phyloP scores from a whole-genome alignment of 2,113 vertebrate species.

The Isichthys henryi region DNA sequence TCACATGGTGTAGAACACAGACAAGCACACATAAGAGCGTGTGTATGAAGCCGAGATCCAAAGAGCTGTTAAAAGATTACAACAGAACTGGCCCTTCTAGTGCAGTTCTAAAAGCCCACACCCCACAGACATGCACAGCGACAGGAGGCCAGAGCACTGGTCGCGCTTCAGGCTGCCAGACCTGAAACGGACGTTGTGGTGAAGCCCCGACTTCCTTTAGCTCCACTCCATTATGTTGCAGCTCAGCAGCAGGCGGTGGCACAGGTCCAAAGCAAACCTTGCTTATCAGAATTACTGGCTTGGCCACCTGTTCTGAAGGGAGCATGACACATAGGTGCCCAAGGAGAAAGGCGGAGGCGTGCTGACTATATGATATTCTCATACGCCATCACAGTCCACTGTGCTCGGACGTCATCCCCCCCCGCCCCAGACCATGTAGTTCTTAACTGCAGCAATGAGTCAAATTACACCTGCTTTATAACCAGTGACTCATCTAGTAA shows the following conservation, averaged over 20 bases:
- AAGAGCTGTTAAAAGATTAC: neutral
- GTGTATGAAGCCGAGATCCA: neutral
- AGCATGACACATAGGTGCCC: neutral
- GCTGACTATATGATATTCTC: neutral
- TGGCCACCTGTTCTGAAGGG: neutral
- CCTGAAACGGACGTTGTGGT: neutral
- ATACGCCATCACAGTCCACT: neutral
- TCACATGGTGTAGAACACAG: neutral
- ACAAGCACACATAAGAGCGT: neutral
- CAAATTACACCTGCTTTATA: neutral
- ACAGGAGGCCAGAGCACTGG: neutral
- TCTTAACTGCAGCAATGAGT: neutral
- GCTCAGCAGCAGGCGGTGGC: neutral
- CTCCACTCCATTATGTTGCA: neutral
- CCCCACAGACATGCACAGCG: neutral
- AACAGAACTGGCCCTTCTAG: neutral
- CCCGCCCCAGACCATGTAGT: neutral
- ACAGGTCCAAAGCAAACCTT: neutral
- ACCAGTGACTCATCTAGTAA: constrained; percentile 1
- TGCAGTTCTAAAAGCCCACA: neutral
- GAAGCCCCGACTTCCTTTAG: neutral
- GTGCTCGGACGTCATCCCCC: neutral
- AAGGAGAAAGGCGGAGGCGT: neutral
- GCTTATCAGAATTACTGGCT: neutral
- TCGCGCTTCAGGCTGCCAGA: neutral